Conservation (phyloP, 2,797 vertebrate genomes). For the Antennarius maculatus region DNA sequence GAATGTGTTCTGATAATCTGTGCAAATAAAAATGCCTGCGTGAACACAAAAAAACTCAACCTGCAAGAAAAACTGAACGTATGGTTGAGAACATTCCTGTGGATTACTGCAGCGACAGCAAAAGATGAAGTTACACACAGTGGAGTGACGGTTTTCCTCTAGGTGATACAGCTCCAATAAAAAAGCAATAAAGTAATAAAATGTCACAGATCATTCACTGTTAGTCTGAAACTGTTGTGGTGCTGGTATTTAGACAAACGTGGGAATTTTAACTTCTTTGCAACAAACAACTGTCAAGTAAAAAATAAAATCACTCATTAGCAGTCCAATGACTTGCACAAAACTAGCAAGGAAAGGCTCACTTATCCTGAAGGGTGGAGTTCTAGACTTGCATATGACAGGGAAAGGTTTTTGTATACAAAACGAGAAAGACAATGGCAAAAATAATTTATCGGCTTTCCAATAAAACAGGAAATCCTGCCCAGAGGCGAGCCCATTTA, state of each 20-base stretch:
- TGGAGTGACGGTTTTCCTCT: neutral
- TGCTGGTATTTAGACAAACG: neutral
- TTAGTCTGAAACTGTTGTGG: neutral
- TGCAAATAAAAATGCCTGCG: too few species aligned
- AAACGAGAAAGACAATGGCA: constrained; percentile 6
- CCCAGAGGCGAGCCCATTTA: constrained; percentile 11
- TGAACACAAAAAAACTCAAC: too few species aligned
- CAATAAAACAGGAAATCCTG: constrained; percentile 29
- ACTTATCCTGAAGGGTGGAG: neutral
- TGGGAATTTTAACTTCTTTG: neutral
- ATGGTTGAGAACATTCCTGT: too few species aligned
- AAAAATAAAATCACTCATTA: too few species aligned
- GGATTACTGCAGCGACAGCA: too few species aligned
- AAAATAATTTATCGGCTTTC: neutral
- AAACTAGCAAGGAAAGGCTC: neutral
- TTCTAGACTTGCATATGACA: neutral
- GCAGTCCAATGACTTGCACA: too few species aligned
- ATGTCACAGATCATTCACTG: neutral
- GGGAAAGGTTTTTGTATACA: neutral
- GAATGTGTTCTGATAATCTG: neutral
- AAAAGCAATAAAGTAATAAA: neutral
- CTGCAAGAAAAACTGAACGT: too few species aligned
- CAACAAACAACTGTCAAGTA: neutral
- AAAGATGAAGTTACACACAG: neutral
- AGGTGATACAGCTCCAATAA: neutral